Conservation (phyloP, 2,113 vertebrate species). For the Onychostoma macrolepis region DNA sequence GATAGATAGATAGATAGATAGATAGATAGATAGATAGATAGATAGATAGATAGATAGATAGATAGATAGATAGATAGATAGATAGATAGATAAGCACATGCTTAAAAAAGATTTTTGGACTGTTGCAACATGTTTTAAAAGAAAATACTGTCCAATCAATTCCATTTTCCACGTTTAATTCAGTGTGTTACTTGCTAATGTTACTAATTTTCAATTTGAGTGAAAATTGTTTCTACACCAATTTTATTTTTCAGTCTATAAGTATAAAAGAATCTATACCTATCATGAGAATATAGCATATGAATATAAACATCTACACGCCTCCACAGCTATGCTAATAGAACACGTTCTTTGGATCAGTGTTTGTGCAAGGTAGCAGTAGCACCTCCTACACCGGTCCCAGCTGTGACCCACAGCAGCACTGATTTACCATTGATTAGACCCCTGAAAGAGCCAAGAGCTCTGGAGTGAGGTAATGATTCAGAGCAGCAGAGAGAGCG, state of each 20-base stretch:
- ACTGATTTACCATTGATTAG: slow-evolving; percentile 76
- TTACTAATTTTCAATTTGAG: not conserved
- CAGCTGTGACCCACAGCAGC: slow-evolving; percentile 74
- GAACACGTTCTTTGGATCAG: slow-evolving; percentile 76
- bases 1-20: not conserved
- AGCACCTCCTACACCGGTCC: slow-evolving; percentile 82
- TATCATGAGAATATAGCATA: not conserved
- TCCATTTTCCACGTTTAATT: not conserved
- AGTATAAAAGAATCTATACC: not conserved
- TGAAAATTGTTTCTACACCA: not conserved
- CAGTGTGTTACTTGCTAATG: not conserved
- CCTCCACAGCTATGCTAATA: slow-evolving; percentile 82
- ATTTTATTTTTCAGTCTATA: not conserved
- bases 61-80: too few species aligned
- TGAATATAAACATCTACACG: slow-evolving; percentile 71
- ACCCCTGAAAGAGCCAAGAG: slow-evolving; percentile 70
- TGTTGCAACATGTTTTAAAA: not conserved
- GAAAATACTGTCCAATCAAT: not conserved
- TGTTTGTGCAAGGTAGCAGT: slow-evolving; percentile 79
- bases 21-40: not conserved
- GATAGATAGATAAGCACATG: too few species aligned
- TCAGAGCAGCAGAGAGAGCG: slow-evolving; percentile 54
- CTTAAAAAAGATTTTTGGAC: too few species aligned
- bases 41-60: too few species aligned
- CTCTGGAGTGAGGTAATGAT: slow-evolving; percentile 62